Evolutionary conservation across 2,113 vertebrate genomes (phyloP).

Genomic region (Mellivora capensis): DNA sequence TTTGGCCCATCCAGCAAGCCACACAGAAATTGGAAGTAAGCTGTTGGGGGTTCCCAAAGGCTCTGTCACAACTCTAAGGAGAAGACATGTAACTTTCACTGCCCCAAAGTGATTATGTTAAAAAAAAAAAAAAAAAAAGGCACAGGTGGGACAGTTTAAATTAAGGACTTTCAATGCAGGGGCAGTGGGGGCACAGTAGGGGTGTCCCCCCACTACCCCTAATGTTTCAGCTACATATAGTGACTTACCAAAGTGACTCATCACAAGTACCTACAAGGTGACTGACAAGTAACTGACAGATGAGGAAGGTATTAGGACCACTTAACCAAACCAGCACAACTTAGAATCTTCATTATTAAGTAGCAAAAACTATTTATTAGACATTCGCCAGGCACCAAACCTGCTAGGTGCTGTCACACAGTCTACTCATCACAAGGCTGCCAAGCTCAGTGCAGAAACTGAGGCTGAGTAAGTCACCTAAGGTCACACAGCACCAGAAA

Average conservation of each 20-base stretch:
- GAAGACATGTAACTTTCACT: not conserved
- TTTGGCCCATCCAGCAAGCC: not conserved
- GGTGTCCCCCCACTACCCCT: no score
- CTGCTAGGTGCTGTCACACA: fast-evolving
- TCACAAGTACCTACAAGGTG: not conserved
- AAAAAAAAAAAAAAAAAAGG: not conserved
- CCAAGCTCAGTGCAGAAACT: not conserved
- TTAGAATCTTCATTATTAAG: not conserved
- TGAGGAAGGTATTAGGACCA: not conserved
- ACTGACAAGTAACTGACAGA: not conserved
- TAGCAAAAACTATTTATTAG: not conserved
- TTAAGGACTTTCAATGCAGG: not conserved
- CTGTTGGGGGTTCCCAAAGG: not conserved
- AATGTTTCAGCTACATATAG: not conserved
- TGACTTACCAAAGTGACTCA: not conserved
- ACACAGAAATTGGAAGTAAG: not conserved
- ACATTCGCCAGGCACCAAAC: not conserved
- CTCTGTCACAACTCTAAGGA: not conserved
- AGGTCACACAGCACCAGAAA: not conserved
- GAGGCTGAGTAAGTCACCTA: not conserved
- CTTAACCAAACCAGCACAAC: not conserved
- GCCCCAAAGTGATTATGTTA: not conserved
- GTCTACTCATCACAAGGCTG: not conserved
- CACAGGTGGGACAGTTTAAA: not conserved
- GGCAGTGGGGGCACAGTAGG: not conserved